These are phyloP conservation scores for Netelia fuscicornis DNA, from an alignment of 2,888 invertebrate species.

Conservation along the genomic window DNA sequence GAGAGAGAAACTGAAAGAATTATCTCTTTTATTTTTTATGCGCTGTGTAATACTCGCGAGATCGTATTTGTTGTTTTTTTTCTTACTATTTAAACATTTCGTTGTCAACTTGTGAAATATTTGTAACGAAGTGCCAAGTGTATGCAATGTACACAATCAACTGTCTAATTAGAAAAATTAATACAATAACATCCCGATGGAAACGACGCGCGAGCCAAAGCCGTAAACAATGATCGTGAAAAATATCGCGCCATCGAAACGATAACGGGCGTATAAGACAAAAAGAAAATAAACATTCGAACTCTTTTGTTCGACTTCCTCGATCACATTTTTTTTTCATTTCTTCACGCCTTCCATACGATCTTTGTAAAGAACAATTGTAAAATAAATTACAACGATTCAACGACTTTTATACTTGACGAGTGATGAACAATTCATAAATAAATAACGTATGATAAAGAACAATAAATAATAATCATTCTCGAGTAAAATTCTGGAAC, in stretches of 20 bases:
- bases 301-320: no score
- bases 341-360: no score
- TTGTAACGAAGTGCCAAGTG: neutral
- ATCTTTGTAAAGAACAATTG: no score
- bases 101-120: neutral
- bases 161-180: neutral
- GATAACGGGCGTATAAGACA: no score
- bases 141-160: neutral
- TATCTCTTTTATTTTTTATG: neutral
- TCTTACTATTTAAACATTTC: neutral
- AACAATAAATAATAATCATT: no score
- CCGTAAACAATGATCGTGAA: neutral
- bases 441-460: no score
- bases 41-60: neutral
- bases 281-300: no score
- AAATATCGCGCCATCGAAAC: neutral
- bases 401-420: no score
- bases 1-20: neutral
- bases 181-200: neutral
- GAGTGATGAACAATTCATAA: no score
- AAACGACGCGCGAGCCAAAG: neutral
- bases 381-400: no score
- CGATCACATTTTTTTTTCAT: no score
- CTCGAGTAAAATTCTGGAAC: no score
- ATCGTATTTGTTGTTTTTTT: neutral